These are phyloP conservation scores for Epistrophe eligans DNA, from an alignment of 2,888 invertebrate genomes.

Conservation along the genomic window DNA sequence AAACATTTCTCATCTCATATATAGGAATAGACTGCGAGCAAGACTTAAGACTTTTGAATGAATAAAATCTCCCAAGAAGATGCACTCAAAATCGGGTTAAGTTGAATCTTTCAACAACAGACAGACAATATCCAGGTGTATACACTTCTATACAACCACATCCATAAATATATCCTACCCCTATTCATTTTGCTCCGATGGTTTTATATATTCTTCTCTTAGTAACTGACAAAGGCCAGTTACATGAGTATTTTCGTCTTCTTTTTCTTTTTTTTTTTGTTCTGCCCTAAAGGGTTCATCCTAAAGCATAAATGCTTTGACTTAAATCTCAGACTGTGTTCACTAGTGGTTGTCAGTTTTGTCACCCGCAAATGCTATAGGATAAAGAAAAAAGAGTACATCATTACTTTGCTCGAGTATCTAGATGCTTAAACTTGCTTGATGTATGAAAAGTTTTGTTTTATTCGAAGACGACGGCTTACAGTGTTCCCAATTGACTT, in stretches of 20 bases:
- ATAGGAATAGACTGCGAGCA: background rate
- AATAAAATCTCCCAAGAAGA: conserved; percentile 31
- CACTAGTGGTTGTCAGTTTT: conserved; percentile 12
- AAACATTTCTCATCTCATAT: conserved; percentile 19
- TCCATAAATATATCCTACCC: background rate
- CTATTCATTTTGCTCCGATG: conserved; percentile 44
- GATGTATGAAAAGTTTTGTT: conserved; percentile 1
- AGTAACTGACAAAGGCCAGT: conserved; percentile 59
- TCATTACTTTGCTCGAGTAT: conserved; percentile 63
- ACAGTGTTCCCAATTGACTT: background rate
- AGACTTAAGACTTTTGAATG: conserved; percentile 36
- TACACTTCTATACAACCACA: background rate
- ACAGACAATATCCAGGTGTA: background rate
- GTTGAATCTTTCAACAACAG: conserved; percentile 34
- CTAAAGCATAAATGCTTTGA: conserved; percentile 31
- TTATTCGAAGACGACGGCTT: background rate
- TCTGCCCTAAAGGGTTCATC: background rate
- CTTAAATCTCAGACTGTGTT: conserved; percentile 15
- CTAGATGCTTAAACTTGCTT: background rate
- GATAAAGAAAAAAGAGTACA: conserved; percentile 20
- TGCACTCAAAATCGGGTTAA: conserved; percentile 62
- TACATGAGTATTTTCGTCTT: conserved; percentile 20
- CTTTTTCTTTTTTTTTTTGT: background rate
- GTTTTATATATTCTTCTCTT: conserved; percentile 23
- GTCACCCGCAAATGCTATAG: conserved; percentile 52